Evolutionary conservation across 2,888 invertebrate genomes (phyloP).

Genomic region (Hoplodrina ambigua): DNA sequence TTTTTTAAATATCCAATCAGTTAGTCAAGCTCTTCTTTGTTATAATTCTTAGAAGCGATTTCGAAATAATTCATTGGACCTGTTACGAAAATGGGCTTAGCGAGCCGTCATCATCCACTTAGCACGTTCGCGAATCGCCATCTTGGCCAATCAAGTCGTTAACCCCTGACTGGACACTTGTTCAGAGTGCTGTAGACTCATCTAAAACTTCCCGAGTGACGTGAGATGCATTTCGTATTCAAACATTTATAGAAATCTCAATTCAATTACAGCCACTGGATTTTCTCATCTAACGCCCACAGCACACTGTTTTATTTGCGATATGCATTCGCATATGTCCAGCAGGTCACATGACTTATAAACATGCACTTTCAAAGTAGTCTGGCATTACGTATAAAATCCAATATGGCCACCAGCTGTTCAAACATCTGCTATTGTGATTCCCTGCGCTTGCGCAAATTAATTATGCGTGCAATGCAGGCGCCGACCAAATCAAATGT

Average conservation of each 20-base stretch:
- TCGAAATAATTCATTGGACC: slow-evolving; percentile 54
- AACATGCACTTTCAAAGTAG: slow-evolving; percentile 69
- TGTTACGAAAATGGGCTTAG: slow-evolving; percentile 74
- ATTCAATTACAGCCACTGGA: neutral
- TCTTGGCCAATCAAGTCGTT: slow-evolving; percentile 87
- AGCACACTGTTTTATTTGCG: slow-evolving; percentile 32
- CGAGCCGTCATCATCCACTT: slow-evolving; percentile 86
- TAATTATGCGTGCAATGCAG: slow-evolving; percentile 77
- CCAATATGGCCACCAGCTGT: slow-evolving; percentile 81
- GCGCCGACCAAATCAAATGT: slow-evolving; percentile 70
- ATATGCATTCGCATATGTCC: slow-evolving; percentile 62
- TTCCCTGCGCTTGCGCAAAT: slow-evolving; percentile 80
- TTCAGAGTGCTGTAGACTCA: slow-evolving; percentile 41
- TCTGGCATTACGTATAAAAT: slow-evolving; percentile 76
- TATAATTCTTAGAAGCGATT: slow-evolving; percentile 30
- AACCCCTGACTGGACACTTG: slow-evolving; percentile 77
- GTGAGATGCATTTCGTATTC: slow-evolving; percentile 16
- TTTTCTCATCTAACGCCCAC: slow-evolving; percentile 13
- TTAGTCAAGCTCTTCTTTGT: slow-evolving; percentile 13
- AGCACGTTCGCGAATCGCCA: slow-evolving; percentile 85
- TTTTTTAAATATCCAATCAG: slow-evolving; percentile 32
- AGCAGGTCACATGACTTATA: slow-evolving; percentile 59
- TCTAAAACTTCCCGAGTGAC: slow-evolving; percentile 25
- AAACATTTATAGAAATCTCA: slow-evolving; percentile 17
- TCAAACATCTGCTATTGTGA: slow-evolving; percentile 83